phyloP scores from a whole-genome alignment of 2,113 vertebrate species.

The Semicossyphus pulcher region DNA sequence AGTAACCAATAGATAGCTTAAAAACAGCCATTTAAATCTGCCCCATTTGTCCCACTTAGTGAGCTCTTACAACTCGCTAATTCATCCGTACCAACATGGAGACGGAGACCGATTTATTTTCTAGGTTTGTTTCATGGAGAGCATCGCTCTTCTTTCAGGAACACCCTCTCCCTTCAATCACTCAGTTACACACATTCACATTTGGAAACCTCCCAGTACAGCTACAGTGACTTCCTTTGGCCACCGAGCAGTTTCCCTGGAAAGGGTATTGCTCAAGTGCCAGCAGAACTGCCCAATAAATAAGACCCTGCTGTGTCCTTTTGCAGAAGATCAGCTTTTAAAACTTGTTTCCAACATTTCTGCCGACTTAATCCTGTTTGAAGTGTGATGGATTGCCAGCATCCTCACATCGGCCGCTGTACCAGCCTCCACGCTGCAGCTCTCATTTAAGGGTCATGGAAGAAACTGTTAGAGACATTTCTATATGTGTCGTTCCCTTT shows the following conservation, averaged over 20 bases:
- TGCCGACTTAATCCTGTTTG: slow-evolving; percentile 26
- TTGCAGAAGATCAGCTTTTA: slow-evolving; percentile 14
- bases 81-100: too few relatives aligned
- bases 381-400: slow-evolving; percentile 36
- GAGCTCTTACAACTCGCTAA: too few relatives aligned
- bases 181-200: background rate
- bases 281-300: too few relatives aligned
- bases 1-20: too few relatives aligned
- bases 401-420: slow-evolving; percentile 27
- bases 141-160: too few relatives aligned
- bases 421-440: background rate
- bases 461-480: slow-evolving; percentile 19
- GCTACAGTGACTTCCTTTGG: background rate
- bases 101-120: too few relatives aligned
- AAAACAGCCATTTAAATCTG: too few relatives aligned
- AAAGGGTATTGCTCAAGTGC: too few relatives aligned
- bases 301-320: background rate
- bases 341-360: slow-evolving; percentile 44
- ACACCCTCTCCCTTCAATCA: too few relatives aligned
- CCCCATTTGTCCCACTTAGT: too few relatives aligned
- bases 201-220: background rate
- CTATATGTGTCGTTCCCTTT: slow-evolving; percentile 43
- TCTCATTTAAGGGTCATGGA: slow-evolving; percentile 21
- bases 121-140: too few relatives aligned
- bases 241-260: too few relatives aligned